A percentile compares a stretch with the other conserved stretches of the same genome.
phyloP scores from a whole-genome alignment of 2,888 invertebrate species.

The Aspidapion aeneum region DNA sequence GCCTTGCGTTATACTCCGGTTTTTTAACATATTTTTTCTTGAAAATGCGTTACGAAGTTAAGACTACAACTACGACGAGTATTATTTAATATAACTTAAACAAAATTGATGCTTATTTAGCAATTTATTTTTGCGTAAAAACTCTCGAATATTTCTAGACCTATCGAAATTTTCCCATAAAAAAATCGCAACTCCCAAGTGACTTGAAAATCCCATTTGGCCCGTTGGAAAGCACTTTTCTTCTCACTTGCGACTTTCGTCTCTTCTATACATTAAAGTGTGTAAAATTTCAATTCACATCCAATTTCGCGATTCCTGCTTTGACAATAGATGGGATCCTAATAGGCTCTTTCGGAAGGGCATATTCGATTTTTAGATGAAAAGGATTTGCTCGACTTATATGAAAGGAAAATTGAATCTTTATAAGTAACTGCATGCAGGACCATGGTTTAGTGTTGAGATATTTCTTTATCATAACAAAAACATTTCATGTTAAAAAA shows the following conservation, averaged over 20 bases:
- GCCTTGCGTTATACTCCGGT: too few relatives aligned
- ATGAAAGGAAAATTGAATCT: background rate
- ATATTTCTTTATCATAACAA: too few relatives aligned
- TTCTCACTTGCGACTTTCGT: slow-evolving; percentile 28
- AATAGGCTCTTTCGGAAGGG: background rate
- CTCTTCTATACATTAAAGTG: slow-evolving; percentile 28
- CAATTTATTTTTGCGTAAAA: slow-evolving; percentile 11
- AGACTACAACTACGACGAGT: too few relatives aligned
- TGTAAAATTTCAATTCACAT: slow-evolving; percentile 42
- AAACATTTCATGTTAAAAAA: too few relatives aligned
- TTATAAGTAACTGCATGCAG: too few relatives aligned
- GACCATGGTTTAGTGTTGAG: too few relatives aligned
- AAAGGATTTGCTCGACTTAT: slow-evolving; percentile 14
- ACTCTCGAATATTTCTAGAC: too few relatives aligned
- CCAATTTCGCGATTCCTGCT: slow-evolving; percentile 42
- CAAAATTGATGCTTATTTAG: background rate
- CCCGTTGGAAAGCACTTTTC: background rate
- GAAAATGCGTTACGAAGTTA: too few relatives aligned
- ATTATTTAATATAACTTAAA: too few relatives aligned
- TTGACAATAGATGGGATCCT: slow-evolving; percentile 39
- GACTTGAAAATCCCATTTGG: background rate
- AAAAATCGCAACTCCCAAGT: background rate
- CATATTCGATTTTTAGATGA: slow-evolving; percentile 35
- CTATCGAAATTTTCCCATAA: background rate
- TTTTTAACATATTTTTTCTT: too few relatives aligned